Percentiles rank a stretch among this genome's conserved stretches.
Evolutionary conservation across 2,113 vertebrate genomes (phyloP).

Genomic region (Microcebus lehilahytsara): DNA sequence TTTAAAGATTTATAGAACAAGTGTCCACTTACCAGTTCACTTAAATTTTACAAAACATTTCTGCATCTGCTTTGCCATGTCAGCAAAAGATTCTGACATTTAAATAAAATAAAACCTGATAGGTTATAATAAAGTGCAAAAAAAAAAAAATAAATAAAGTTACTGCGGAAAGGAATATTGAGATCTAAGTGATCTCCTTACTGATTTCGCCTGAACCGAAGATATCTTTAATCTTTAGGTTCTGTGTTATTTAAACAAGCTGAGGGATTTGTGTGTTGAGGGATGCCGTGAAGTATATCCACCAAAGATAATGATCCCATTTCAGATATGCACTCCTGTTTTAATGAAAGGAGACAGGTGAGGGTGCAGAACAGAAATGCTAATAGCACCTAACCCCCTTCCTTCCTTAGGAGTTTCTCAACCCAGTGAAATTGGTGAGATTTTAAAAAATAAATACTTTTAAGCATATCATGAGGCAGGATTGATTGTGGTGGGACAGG

Average conservation of each 20-base stretch:
- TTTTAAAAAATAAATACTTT: slow-evolving; percentile 34
- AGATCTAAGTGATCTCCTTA: slow-evolving; percentile 68
- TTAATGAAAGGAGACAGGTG: slow-evolving; percentile 65
- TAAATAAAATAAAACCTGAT: slow-evolving; percentile 79
- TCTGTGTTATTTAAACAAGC: slow-evolving; percentile 74
- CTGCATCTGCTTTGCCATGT: slow-evolving; percentile 78
- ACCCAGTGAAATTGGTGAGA: background rate
- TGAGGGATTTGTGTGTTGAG: slow-evolving; percentile 63
- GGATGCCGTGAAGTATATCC: slow-evolving; percentile 56
- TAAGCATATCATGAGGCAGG: background rate
- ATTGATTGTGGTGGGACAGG: background rate
- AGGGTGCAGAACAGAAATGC: slow-evolving; percentile 52
- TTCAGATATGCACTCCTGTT: slow-evolving; percentile 62
- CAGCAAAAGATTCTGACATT: slow-evolving; percentile 79
- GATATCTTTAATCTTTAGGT: slow-evolving; percentile 70
- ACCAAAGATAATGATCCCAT: slow-evolving; percentile 60
- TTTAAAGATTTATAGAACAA: slow-evolving; percentile 84
- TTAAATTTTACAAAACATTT: slow-evolving; percentile 81
- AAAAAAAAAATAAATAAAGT: slow-evolving; percentile 60
- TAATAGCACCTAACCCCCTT: background rate
- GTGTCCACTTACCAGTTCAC: slow-evolving; percentile 78
- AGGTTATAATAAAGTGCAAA: slow-evolving; percentile 64
- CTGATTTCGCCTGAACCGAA: slow-evolving; percentile 58
- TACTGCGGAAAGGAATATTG: slow-evolving; percentile 70
- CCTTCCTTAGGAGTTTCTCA: slow-evolving; percentile 15